Percentiles rank a stretch among this genome's conserved stretches.
phyloP scores from a whole-genome alignment of 2,888 invertebrate species.

The Cynaeus angustus region DNA sequence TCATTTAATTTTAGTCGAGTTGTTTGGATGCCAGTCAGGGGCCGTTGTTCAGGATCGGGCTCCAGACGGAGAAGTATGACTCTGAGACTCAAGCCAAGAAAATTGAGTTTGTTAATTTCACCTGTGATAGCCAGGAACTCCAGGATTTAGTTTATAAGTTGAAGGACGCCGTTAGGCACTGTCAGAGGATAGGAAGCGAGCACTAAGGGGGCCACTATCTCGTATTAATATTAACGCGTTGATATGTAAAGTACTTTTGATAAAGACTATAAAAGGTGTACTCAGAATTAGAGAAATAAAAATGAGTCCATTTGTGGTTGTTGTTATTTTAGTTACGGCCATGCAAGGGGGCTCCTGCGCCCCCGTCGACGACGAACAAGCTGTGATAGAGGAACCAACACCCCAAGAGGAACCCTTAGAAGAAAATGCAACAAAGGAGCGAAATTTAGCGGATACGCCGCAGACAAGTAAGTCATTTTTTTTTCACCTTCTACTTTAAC shows the following conservation, averaged over 20 bases:
- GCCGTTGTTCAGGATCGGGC: constrained; percentile 67
- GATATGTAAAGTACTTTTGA: constrained; percentile 41
- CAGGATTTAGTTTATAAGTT: constrained; percentile 81
- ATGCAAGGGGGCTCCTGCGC: constrained; percentile 10
- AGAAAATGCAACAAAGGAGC: not conserved
- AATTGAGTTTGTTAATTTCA: constrained; percentile 74
- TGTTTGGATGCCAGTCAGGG: constrained; percentile 64
- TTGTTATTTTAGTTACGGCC: not conserved
- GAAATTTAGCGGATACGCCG: constrained; percentile 5
- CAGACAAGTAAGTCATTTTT: constrained; percentile 15
- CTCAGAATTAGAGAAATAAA: constrained; percentile 3
- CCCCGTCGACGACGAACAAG: constrained; percentile 1
- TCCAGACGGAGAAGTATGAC: constrained; percentile 65
- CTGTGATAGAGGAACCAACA: constrained; percentile 2
- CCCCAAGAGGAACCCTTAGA: not conserved
- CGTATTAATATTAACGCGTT: constrained; percentile 31
- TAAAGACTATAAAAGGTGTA: constrained; percentile 27
- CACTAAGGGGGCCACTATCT: constrained; percentile 50
- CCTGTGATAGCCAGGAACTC: constrained; percentile 77
- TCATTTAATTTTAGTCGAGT: constrained; percentile 64
- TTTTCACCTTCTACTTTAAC: constrained; percentile 6
- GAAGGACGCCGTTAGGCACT: constrained; percentile 78
- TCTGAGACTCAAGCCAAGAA: constrained; percentile 69
- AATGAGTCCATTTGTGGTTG: constrained; percentile 22
- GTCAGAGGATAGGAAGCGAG: constrained; percentile 72